phyloP scores from a whole-genome alignment of 2,797 vertebrate genomes.

The Poeciliopsis presidionis region DNA sequence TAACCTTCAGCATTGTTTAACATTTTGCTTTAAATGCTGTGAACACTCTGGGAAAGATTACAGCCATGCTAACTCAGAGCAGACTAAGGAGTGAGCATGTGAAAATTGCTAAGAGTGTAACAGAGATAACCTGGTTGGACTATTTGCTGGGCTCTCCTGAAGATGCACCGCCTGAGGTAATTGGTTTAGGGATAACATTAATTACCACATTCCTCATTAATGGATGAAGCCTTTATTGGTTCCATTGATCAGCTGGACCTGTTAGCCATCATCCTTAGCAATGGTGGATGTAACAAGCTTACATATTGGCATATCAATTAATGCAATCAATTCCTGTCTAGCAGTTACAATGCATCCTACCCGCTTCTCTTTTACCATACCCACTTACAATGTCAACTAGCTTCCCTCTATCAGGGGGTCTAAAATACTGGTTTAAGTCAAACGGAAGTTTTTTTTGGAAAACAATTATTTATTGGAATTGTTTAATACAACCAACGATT shows the following conservation, averaged over 20 bases:
- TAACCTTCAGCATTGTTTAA: constrained; percentile 26
- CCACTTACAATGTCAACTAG: constrained; percentile 49
- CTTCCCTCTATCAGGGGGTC: constrained; percentile 65
- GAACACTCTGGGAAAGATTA: constrained; percentile 20
- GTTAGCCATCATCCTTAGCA: constrained; percentile 98
- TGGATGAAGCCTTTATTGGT: constrained; percentile 99
- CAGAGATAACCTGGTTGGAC: constrained; percentile 77
- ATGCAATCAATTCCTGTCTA: constrained; percentile 99
- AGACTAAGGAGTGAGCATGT: constrained; percentile 47
- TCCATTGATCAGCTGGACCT: constrained; percentile 98
- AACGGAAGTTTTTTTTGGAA: constrained; percentile 62
- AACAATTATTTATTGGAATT: background rate
- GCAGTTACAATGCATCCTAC: constrained; percentile 86
- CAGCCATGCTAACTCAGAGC: constrained; percentile 41
- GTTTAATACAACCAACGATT: constrained; percentile 1
- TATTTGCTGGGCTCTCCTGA: constrained; percentile 66
- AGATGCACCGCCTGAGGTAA: constrained; percentile 88
- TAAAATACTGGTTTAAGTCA: constrained; percentile 79
- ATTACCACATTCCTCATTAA: constrained; percentile 99
- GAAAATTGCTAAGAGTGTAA: constrained; percentile 59
- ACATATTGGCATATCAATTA: constrained; percentile 99
- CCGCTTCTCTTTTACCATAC: constrained; percentile 57
- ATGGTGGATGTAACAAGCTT: constrained; percentile 99
- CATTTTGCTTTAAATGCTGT: constrained; percentile 17
- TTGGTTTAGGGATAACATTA: constrained; percentile 99